Conservation (phyloP, 1,140 invertebrate species). For the Dysdera silvatica region DNA sequence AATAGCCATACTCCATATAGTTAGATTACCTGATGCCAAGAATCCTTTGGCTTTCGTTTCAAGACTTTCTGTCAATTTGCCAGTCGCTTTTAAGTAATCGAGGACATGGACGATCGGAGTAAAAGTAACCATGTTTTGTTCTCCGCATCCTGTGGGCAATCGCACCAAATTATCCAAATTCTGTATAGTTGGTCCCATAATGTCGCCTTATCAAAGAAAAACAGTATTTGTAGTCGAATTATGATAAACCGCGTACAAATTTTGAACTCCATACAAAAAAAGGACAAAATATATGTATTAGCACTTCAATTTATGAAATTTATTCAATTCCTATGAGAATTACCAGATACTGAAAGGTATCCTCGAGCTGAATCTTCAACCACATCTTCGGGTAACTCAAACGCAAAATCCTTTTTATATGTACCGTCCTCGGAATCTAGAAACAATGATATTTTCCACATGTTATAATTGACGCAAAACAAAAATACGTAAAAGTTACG, state of each 20-base stretch:
- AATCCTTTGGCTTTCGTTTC: constrained; percentile 53
- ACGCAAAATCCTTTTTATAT: constrained; percentile 7
- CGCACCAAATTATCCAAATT: constrained; percentile 31
- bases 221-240: neutral
- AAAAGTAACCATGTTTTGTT: constrained; percentile 74
- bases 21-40: constrained; percentile 56
- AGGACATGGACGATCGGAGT: constrained; percentile 66
- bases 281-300: constrained; percentile 43
- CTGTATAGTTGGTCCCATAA: constrained; percentile 47
- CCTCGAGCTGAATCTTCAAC: constrained; percentile 53
- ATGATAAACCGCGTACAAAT: neutral
- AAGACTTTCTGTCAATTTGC: constrained; percentile 44
- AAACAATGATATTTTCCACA: too few species aligned
- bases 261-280: too few species aligned
- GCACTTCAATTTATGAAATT: too few species aligned
- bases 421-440: constrained; percentile 26
- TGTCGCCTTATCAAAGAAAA: too few species aligned
- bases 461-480: too few species aligned
- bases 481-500: too few species aligned
- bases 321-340: too few species aligned
- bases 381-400: constrained; percentile 32
- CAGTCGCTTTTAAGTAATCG: constrained; percentile 52
- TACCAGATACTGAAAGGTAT: constrained; percentile 53
- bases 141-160: constrained; percentile 60
- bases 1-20: neutral